Conservation (phyloP, 2,797 vertebrate genomes). For the Coregonus ussuriensis region DNA sequence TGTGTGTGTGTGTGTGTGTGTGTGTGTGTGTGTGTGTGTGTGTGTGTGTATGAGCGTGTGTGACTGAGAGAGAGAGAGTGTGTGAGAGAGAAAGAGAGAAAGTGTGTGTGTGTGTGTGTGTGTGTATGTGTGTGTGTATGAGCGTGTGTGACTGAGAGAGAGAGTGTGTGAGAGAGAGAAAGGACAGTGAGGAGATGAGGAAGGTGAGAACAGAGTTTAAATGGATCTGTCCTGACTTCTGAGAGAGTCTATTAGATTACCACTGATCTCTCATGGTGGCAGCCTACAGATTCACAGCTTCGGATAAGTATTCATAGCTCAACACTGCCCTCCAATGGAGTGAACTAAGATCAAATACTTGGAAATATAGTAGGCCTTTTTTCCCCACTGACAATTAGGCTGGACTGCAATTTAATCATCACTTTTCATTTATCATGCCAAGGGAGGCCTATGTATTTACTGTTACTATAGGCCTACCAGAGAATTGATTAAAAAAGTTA, state of each 20-base stretch:
- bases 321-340: constrained; percentile 61
- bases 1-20: not conserved
- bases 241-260: constrained; percentile 61
- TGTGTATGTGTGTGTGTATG: not conserved
- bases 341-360: not conserved
- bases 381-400: not conserved
- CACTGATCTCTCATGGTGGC: constrained; percentile 58
- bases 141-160: not conserved
- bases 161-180: not conserved
- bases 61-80: not conserved
- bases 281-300: constrained; percentile 31
- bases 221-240: constrained; percentile 64
- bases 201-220: constrained; percentile 46
- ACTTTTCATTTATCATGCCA: not conserved
- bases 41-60: not conserved
- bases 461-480: not conserved
- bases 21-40: not conserved
- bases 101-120: too few relatives aligned
- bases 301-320: constrained; percentile 32
- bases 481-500: not conserved
- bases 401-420: not conserved
- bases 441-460: constrained; percentile 1
- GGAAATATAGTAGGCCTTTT: not conserved
- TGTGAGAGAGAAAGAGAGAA: not conserved
- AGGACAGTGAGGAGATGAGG: too few relatives aligned